phyloP scores from a whole-genome alignment of 2,113 vertebrate species.

The Meleagris gallopavo region DNA sequence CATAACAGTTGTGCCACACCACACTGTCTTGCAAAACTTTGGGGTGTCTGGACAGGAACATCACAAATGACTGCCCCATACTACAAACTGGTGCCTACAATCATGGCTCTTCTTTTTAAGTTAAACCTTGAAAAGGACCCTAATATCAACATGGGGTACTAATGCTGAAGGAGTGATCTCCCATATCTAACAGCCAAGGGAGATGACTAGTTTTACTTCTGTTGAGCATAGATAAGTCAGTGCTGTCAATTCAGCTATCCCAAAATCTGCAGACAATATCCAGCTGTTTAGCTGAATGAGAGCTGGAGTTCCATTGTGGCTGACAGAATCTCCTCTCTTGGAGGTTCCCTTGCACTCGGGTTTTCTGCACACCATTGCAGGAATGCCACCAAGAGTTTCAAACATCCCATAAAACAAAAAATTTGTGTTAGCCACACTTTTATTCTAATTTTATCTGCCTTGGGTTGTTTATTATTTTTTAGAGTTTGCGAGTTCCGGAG shows the following conservation, averaged over 20 bases:
- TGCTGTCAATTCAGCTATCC: background rate
- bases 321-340: background rate
- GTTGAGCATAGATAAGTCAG: background rate
- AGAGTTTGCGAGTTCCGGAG: background rate
- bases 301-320: accelerated
- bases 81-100: background rate
- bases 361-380: background rate
- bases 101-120: background rate
- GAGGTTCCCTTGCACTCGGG: background rate
- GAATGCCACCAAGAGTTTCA: background rate
- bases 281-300: background rate
- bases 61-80: background rate
- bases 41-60: background rate
- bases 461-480: background rate
- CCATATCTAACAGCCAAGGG: background rate
- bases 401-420: accelerated
- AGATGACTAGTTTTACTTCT: background rate
- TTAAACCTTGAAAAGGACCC: background rate
- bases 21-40: accelerated
- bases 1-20: accelerated
- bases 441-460: background rate
- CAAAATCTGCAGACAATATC: background rate
- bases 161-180: background rate
- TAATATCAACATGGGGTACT: background rate
- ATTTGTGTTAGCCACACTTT: background rate